These are phyloP conservation scores for Grallaria varia DNA, from an alignment of 2,113 vertebrate genomes.

Conservation along the genomic window DNA sequence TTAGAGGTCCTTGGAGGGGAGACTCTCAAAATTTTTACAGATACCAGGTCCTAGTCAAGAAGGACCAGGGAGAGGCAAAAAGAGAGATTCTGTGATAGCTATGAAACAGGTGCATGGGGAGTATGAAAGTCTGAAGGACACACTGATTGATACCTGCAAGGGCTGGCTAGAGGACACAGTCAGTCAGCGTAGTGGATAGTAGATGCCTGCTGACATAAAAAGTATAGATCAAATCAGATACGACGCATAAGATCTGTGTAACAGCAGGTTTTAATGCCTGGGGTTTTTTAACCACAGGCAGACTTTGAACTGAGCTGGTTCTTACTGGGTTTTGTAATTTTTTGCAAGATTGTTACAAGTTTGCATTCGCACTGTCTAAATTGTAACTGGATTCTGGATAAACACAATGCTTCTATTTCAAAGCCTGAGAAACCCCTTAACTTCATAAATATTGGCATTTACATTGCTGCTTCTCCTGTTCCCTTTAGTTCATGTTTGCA, in stretches of 20 bases:
- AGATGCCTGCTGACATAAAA: slow-evolving; percentile 45
- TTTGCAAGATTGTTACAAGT: slow-evolving; percentile 55
- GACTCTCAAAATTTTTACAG: slow-evolving; percentile 29
- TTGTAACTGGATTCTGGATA: slow-evolving; percentile 63
- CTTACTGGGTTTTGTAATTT: slow-evolving; percentile 8
- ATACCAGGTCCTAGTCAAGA: not conserved
- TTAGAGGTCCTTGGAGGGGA: slow-evolving; percentile 55
- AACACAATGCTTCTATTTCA: slow-evolving; percentile 60
- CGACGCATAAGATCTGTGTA: slow-evolving; percentile 56
- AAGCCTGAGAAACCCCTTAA: slow-evolving; percentile 58
- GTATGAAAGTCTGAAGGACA: slow-evolving; percentile 38
- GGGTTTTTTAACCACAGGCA: not conserved
- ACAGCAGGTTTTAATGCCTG: slow-evolving; percentile 3
- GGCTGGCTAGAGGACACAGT: slow-evolving; percentile 31
- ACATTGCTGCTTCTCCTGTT: not conserved
- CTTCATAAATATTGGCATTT: slow-evolving; percentile 64
- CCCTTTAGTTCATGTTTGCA: not conserved
- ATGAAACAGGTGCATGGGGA: not conserved
- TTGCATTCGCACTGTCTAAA: slow-evolving; percentile 60
- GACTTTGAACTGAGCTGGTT: slow-evolving; percentile 26
- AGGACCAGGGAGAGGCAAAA: not conserved
- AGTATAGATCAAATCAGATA: slow-evolving; percentile 57
- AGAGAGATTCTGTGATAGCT: slow-evolving; percentile 23
- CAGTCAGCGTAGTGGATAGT: slow-evolving; percentile 41
- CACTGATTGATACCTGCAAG: not conserved